phyloP scores from a whole-genome alignment of 2,113 vertebrate species.

The Rattus rattus region DNA sequence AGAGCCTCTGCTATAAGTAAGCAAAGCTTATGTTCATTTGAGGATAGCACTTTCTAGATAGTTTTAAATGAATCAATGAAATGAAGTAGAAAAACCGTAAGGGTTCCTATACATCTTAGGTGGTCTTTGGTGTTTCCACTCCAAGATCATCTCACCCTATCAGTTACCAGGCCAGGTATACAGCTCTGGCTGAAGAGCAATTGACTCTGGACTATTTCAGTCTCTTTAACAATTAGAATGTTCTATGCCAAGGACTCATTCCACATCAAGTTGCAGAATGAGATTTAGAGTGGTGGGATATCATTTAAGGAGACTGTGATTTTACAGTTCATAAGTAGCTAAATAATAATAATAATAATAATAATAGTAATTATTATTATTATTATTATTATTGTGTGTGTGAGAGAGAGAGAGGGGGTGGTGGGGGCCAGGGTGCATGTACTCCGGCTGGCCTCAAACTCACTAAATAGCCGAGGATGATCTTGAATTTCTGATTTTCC shows the following conservation, averaged over 20 bases:
- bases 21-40: background rate
- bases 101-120: background rate
- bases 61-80: slow-evolving; percentile 47
- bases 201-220: slow-evolving; percentile 20
- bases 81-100: slow-evolving; percentile 27
- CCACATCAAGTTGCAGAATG: background rate
- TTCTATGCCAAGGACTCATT: background rate
- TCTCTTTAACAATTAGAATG: slow-evolving; percentile 12
- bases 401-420: too few relatives aligned
- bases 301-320: slow-evolving; percentile 1
- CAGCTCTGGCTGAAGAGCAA: background rate
- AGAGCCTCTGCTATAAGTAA: background rate
- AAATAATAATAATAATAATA: too few relatives aligned
- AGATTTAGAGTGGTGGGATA: background rate
- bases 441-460: background rate
- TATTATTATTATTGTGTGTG: too few relatives aligned
- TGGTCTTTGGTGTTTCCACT: background rate
- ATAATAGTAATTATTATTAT: too few relatives aligned
- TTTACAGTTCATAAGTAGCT: background rate
- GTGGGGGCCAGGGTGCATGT: too few relatives aligned
- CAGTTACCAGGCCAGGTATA: background rate
- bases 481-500: background rate
- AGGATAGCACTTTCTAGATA: slow-evolving; percentile 37
- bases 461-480: background rate
- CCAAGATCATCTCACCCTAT: background rate